Evolutionary conservation across 2,113 vertebrate species (phyloP).

Genomic region (Myiozetetes cayanensis): DNA sequence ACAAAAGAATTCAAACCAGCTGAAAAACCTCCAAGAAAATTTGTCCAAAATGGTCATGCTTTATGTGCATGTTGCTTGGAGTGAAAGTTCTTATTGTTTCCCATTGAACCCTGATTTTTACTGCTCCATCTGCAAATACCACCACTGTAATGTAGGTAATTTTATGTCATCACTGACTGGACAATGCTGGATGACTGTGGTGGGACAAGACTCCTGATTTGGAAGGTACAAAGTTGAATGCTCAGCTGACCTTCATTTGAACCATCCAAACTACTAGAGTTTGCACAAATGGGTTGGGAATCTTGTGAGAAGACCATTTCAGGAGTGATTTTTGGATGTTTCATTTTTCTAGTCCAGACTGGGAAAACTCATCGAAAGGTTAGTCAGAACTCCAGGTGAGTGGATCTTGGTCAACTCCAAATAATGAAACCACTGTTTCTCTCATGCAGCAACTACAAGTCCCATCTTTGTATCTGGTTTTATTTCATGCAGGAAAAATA

Average conservation of each 20-base stretch:
- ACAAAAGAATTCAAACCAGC: neutral
- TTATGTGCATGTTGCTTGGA: neutral
- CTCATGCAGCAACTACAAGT: neutral
- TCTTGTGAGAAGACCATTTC: neutral
- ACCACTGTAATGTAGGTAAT: neutral
- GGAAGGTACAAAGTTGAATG: neutral
- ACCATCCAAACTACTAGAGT: neutral
- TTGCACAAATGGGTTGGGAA: rapidly evolving
- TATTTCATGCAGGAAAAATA: neutral
- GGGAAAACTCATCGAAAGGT: neutral
- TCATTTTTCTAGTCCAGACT: neutral
- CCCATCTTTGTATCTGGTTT: neutral
- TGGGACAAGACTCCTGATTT: neutral
- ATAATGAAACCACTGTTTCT: neutral
- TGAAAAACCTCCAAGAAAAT: neutral
- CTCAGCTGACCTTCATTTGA: neutral
- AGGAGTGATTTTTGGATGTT: neutral
- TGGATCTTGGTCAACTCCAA: neutral
- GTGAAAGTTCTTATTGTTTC: neutral
- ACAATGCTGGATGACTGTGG: neutral
- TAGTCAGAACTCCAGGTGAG: neutral
- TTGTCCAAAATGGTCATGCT: neutral
- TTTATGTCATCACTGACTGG: neutral
- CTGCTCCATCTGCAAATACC: neutral
- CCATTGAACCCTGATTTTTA: neutral